phyloP scores from a whole-genome alignment of 2,113 vertebrate species.

The Anoplopoma fimbria region DNA sequence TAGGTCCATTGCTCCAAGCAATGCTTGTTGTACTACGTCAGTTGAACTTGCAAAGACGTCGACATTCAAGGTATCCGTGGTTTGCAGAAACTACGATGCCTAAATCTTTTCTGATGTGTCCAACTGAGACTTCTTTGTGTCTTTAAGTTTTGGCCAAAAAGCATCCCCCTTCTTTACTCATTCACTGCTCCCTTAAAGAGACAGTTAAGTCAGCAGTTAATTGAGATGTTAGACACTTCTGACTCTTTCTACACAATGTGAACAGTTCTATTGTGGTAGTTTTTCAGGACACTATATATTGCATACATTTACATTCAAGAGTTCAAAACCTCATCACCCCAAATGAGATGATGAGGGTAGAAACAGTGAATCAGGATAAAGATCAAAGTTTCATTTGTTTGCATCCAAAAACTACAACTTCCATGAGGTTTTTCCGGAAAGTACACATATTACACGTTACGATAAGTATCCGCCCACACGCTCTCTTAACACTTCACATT shows the following conservation, averaged over 20 bases:
- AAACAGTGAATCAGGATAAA: not conserved
- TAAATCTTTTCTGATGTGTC: too few species aligned
- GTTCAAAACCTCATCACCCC: not conserved
- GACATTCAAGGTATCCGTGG: too few species aligned
- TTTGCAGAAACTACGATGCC: too few species aligned
- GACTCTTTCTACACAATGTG: too few species aligned
- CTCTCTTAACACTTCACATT: not conserved
- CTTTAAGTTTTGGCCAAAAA: not conserved
- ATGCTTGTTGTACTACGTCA: too few species aligned
- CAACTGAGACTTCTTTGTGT: not conserved
- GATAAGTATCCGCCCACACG: not conserved
- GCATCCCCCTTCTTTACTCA: not conserved
- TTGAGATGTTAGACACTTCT: not conserved
- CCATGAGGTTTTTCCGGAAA: not conserved
- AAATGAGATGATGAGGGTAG: not conserved
- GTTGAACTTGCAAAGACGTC: too few species aligned
- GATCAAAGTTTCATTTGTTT: not conserved
- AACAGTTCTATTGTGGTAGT: not conserved
- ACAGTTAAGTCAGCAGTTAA: not conserved
- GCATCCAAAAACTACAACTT: conserved; percentile 1
- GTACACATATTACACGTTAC: not conserved
- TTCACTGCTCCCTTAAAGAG: not conserved
- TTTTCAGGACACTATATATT: not conserved
- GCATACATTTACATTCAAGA: not conserved
- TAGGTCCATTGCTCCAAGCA: too few species aligned